Evolutionary conservation across 2,797 vertebrate species (phyloP).

Genomic region (Sardinella longiceps): DNA sequence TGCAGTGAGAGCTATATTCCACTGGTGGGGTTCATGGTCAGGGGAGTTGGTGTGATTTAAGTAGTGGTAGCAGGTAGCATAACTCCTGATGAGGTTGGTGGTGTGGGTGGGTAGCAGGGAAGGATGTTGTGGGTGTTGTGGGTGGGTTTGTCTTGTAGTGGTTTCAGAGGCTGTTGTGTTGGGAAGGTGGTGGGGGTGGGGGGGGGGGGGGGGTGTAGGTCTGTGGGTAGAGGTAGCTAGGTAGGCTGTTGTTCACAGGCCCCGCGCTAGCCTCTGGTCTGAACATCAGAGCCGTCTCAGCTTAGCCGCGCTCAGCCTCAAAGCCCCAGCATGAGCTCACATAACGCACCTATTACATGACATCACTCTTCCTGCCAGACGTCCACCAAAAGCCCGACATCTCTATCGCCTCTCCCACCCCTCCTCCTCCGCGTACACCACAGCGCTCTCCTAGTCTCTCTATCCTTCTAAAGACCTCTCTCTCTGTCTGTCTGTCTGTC

Average conservation of each 20-base stretch:
- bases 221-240: background rate
- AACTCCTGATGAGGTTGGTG: background rate
- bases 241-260: background rate
- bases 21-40: background rate
- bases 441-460: background rate
- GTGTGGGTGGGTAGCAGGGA: background rate
- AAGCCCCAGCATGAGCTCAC: conserved; percentile 14
- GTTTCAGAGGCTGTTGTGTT: too few species aligned
- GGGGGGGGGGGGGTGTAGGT: background rate
- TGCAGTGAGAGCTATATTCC: background rate
- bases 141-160: too few species aligned
- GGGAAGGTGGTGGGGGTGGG: too few species aligned
- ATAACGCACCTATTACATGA: conserved; percentile 11
- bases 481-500: background rate
- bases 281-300: background rate
- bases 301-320: conserved; percentile 7
- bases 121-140: too few species aligned
- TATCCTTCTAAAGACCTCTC: background rate
- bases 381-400: conserved; percentile 12
- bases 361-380: conserved; percentile 9
- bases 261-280: background rate
- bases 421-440: background rate
- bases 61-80: background rate
- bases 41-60: background rate
- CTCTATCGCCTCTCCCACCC: background rate